phyloP scores from a whole-genome alignment of 2,888 invertebrate species.

The Agonopterix arenella region DNA sequence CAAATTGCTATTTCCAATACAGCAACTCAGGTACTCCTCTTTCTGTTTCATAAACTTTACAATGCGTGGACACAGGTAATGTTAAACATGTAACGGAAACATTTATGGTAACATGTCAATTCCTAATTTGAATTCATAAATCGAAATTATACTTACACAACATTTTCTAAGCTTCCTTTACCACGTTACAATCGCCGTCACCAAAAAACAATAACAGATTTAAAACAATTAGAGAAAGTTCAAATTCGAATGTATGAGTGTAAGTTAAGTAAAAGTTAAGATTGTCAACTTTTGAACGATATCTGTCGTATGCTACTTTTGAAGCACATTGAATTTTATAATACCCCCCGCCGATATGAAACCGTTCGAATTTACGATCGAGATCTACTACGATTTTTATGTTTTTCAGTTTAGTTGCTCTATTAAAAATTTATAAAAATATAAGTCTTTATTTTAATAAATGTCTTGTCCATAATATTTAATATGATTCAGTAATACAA shows the following conservation, averaged over 20 bases:
- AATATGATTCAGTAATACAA: background rate
- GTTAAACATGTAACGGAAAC: conserved; percentile 4
- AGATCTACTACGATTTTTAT: conserved; percentile 30
- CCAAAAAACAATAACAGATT: background rate
- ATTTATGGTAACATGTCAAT: conserved; percentile 9
- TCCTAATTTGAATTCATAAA: conserved; percentile 15
- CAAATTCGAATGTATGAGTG: background rate
- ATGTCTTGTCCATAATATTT: conserved; percentile 10
- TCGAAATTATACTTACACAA: conserved; percentile 2
- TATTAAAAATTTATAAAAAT: conserved; percentile 31
- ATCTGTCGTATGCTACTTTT: conserved; percentile 14
- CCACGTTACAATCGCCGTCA: background rate
- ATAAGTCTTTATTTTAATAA: conserved; percentile 32
- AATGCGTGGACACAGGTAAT: background rate
- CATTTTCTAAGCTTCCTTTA: background rate
- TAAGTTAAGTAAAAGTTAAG: background rate
- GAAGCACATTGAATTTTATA: conserved; percentile 12
- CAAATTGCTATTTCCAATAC: too few species aligned
- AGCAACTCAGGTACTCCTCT: too few species aligned
- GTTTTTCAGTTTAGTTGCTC: conserved; percentile 27
- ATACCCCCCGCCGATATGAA: conserved; percentile 15
- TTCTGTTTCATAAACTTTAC: too few species aligned
- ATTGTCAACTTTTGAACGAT: conserved; percentile 12
- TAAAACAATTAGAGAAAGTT: background rate
- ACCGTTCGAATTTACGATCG: conserved; percentile 28